A percentile compares a stretch with the other conserved stretches of the same genome.
These are phyloP conservation scores for Eulimnadia texana DNA, from an alignment of 1,140 invertebrate species.

Conservation along the genomic window DNA sequence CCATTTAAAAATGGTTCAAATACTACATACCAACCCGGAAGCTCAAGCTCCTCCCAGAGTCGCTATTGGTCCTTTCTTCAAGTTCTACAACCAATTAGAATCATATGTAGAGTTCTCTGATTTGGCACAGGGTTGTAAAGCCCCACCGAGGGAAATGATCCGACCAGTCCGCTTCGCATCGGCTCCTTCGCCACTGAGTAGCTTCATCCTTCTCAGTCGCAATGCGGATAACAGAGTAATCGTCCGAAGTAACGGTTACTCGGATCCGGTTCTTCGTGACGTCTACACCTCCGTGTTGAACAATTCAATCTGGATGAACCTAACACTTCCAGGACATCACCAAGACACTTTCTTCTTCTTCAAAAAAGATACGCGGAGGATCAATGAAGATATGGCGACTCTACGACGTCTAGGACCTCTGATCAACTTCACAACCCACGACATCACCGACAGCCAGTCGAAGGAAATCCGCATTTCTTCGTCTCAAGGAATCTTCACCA, in stretches of 20 bases:
- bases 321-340: conserved; percentile 70
- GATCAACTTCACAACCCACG: conserved; percentile 85
- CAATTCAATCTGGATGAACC: conserved; percentile 68
- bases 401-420: conserved; percentile 74
- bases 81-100: background rate
- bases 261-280: conserved; percentile 64
- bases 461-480: conserved; percentile 15
- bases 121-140: background rate
- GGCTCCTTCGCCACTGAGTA: conserved; percentile 74
- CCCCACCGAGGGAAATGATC: background rate
- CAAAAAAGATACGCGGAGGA: conserved; percentile 62
- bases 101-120: background rate
- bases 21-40: background rate
- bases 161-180: conserved; percentile 32
- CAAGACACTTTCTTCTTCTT: conserved; percentile 92
- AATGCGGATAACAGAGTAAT: conserved; percentile 61
- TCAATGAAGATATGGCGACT: conserved; percentile 66
- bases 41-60: background rate
- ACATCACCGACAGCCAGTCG: conserved; percentile 39
- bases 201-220: conserved; percentile 72
- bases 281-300: conserved; percentile 90
- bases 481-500: conserved; percentile 26
- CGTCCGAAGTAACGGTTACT: conserved; percentile 29
- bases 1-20: background rate
- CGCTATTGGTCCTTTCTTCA: background rate